A percentile compares a stretch with the other conserved stretches of the same genome.
phyloP scores from a whole-genome alignment of 2,797 vertebrate genomes.

The Sebastes hubbsi region DNA sequence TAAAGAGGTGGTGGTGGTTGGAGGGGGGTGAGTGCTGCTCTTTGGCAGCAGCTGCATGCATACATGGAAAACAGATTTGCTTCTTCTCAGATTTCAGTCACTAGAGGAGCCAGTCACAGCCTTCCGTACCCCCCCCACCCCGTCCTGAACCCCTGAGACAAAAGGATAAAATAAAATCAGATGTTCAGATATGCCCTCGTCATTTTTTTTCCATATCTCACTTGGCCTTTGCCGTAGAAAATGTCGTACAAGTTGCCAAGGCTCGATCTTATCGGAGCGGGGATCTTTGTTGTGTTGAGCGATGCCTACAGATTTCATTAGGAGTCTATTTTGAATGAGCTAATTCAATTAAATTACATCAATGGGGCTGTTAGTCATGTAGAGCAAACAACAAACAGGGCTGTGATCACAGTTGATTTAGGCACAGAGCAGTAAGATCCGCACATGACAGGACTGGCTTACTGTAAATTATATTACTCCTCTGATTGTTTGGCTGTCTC shows the following conservation, averaged over 20 bases:
- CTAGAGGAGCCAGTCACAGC: constrained; percentile 60
- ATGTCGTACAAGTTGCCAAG: constrained; percentile 20
- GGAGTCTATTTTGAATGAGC: constrained; percentile 60
- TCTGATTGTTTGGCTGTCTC: constrained; percentile 17
- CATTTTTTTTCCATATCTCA: constrained; percentile 30
- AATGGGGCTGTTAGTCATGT: constrained; percentile 59
- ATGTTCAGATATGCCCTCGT: constrained; percentile 62
- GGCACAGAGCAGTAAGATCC: constrained; percentile 27
- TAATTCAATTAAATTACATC: constrained; percentile 70
- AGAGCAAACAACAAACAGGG: constrained; percentile 58
- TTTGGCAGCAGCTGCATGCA: constrained; percentile 80
- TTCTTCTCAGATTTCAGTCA: constrained; percentile 81
- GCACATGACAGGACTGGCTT: constrained; percentile 35
- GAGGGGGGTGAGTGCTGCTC: constrained; percentile 49
- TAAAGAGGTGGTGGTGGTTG: constrained; percentile 54
- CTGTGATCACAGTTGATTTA: constrained; percentile 57
- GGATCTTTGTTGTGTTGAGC: constrained; percentile 51
- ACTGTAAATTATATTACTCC: constrained; percentile 39
- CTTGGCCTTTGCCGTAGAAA: constrained; percentile 54
- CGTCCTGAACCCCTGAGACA: constrained; percentile 52
- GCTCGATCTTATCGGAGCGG: constrained; percentile 36
- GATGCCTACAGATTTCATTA: constrained; percentile 67
- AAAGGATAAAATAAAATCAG: constrained; percentile 76
- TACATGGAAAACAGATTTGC: constrained; percentile 84
- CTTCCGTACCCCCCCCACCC: neutral